Conservation (phyloP, 1,140 invertebrate genomes). For the Saccostrea echinata region DNA sequence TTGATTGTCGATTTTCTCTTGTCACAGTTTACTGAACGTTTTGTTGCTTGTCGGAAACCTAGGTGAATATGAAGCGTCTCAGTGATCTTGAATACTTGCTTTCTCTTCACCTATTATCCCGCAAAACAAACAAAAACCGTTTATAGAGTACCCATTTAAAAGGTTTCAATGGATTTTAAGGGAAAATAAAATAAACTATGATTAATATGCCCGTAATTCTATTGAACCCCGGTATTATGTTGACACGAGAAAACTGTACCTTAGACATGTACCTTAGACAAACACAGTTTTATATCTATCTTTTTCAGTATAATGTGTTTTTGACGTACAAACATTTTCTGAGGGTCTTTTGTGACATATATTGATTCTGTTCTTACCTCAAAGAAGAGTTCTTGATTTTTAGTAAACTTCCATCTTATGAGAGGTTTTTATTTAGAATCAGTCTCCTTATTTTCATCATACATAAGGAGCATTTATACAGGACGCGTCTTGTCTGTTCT, state of each 20-base stretch:
- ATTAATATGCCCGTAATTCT: slow-evolving; percentile 20
- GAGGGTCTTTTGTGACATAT: neutral
- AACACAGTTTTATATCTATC: slow-evolving; percentile 8
- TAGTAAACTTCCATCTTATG: neutral
- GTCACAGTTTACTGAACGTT: slow-evolving; percentile 23
- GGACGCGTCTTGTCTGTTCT: too few relatives aligned
- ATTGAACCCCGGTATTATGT: neutral
- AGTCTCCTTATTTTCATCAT: neutral
- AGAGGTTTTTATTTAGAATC: neutral
- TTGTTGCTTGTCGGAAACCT: slow-evolving; percentile 1
- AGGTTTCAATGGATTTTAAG: slow-evolving; percentile 28
- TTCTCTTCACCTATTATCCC: slow-evolving; percentile 4
- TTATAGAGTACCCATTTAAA: slow-evolving; percentile 20
- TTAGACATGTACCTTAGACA: neutral
- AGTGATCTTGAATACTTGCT: slow-evolving; percentile 5
- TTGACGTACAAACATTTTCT: neutral
- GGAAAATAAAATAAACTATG: slow-evolving; percentile 39
- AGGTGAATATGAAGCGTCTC: slow-evolving; percentile 21
- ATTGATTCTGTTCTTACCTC: neutral
- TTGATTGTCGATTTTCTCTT: slow-evolving; percentile 16
- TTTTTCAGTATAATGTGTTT: slow-evolving; percentile 9
- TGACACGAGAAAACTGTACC: neutral
- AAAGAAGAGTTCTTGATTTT: slow-evolving; percentile 1
- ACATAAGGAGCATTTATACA: neutral
- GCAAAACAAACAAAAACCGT: neutral